Base-by-base conservation (phyloP, 2,797 vertebrate genomes). In the Lacerta agilis region DNA sequence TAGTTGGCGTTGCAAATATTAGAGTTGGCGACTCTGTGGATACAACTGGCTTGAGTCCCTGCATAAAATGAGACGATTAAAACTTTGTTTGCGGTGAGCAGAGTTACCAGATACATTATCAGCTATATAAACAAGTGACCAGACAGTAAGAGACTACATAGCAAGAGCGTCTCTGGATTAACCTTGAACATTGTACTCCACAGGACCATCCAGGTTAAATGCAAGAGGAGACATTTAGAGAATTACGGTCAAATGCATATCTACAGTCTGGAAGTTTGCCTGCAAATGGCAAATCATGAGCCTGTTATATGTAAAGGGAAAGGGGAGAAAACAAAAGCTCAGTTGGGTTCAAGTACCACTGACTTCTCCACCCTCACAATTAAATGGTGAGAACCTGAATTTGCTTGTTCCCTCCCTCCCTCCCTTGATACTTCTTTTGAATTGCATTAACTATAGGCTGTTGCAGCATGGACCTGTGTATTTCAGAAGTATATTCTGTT, bases 1-100 rank as follows among this genome's bases (percentile, higher is more conserved):
- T 99, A 87, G 98, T 98, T 88, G 98, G 98, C 41, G 97, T 97
- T 87, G 97, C 97, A 93, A 98, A 98, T 94, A 98, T 95, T 95
- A 98, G 96, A 87, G 97, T 45, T 0, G 98, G 96, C 82, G 97
- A 67, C 94, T 98, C 98, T 78, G 96, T 94, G 43, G 98, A 96
- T 85, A 96, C 91, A 23, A 95, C 75, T 43, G 98, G 96, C 96
- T 96, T 98, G 92, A 99, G 95, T 78, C 98, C 99, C 99, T 99
- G 92, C 71, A 95, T 85, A 94, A 92, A 36, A 93, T 71, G 92
- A 87, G 87, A 93, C 43, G 94, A 93, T 79, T 72, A 67, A 91
- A 85, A 20, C 6, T 38, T n/a, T 79, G 92, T 92, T 83, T 94
- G 87, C 66, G 90, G 83, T 85, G 91, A 87, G 61, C 17, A 38